Conservation (phyloP, 2,888 invertebrate species). For the Drosophila neonasuta region DNA sequence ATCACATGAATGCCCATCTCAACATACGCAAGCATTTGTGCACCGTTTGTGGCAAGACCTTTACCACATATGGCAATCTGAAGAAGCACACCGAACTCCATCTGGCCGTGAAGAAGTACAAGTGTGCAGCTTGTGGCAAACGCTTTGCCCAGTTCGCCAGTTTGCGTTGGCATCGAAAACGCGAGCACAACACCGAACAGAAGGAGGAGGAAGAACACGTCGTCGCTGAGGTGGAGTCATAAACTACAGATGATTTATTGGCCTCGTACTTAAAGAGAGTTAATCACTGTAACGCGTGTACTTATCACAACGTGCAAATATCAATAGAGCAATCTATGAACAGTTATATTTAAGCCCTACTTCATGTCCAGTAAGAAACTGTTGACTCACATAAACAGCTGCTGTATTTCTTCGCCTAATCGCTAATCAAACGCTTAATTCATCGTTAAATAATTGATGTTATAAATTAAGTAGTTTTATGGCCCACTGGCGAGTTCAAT, state of each 20-base stretch:
- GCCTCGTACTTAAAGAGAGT: slow-evolving; percentile 29
- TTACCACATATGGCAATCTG: slow-evolving; percentile 75
- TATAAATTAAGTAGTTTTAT: slow-evolving; percentile 27
- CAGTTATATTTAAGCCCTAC: slow-evolving; percentile 16
- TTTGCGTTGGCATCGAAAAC: slow-evolving; percentile 73
- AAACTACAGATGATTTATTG: slow-evolving; percentile 10
- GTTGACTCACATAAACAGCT: slow-evolving; percentile 16
- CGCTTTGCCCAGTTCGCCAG: slow-evolving; percentile 77
- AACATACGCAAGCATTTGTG: slow-evolving; percentile 78
- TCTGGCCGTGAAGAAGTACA: slow-evolving; percentile 73
- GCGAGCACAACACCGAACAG: slow-evolving; percentile 47
- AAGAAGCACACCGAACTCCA: slow-evolving; percentile 77
- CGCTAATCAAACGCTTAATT: slow-evolving; percentile 46
- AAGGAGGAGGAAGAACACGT: slow-evolving; percentile 13
- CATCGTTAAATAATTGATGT: slow-evolving; percentile 24
- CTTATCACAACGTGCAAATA: slow-evolving; percentile 55
- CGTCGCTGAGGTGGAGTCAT: slow-evolving; percentile 18
- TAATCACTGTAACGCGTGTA: slow-evolving; percentile 36
- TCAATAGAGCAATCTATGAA: slow-evolving; percentile 42
- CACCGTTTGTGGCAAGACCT: slow-evolving; percentile 75
- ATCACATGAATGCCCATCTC: slow-evolving; percentile 78
- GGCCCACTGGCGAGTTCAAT: slow-evolving; percentile 13
- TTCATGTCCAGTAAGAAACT: neutral
- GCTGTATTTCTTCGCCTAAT: slow-evolving; percentile 28
- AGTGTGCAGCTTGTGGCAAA: slow-evolving; percentile 70